Conservation (phyloP, 2,113 vertebrate genomes). For the Scatophagus argus region DNA sequence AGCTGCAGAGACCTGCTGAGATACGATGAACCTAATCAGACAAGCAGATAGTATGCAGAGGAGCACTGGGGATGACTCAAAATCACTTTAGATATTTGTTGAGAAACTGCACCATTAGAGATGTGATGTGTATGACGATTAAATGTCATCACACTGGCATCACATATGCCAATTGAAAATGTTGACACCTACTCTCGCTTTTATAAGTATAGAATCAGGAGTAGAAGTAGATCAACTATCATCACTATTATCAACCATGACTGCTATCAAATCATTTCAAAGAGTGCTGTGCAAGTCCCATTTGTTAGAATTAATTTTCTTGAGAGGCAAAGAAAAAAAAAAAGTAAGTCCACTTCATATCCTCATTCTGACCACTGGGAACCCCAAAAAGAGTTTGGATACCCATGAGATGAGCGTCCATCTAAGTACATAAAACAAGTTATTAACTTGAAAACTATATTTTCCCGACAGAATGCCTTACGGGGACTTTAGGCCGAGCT, state of each 20-base stretch:
- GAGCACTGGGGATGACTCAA: not conserved
- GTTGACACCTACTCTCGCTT: no score
- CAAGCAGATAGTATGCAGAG: conserved; percentile 1
- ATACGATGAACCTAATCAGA: conserved; percentile 52
- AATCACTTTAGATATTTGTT: not conserved
- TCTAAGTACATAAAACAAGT: conserved; percentile 67
- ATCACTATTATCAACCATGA: no score
- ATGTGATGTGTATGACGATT: not conserved
- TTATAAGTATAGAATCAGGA: not conserved
- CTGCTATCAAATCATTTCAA: not conserved
- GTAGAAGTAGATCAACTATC: no score
- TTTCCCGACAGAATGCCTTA: conserved; percentile 62
- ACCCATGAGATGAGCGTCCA: conserved; percentile 42
- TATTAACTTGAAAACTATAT: conserved; percentile 73
- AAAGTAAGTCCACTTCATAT: conserved; percentile 17
- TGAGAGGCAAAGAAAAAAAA: not conserved
- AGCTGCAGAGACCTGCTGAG: conserved; percentile 57
- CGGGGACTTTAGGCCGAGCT: conserved; percentile 38
- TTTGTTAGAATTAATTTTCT: conserved; percentile 7
- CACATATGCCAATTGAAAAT: not conserved
- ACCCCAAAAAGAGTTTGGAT: conserved; percentile 14
- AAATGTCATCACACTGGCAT: not conserved
- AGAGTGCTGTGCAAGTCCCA: not conserved
- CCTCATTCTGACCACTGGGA: conserved; percentile 34
- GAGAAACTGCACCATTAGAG: not conserved